Evolutionary conservation across 35 echinoderm and acorn worm genomes (phyloP), one percentile per base, ranked within the genome.

Genomic region (Lytechinus pictus): DNA sequence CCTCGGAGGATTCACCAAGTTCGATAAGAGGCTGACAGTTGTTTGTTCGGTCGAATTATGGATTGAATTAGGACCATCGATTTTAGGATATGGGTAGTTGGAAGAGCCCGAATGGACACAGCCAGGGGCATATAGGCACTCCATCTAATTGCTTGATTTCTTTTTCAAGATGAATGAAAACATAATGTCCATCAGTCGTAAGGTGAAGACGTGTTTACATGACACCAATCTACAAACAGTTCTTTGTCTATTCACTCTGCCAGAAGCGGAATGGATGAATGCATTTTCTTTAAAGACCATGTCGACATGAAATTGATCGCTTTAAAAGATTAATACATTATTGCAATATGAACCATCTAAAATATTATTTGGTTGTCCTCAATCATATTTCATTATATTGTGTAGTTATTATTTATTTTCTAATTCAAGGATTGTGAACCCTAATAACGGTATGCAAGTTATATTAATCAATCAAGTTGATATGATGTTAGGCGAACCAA

Each of bases 71-170:
- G 66, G 66, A 79, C 19, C 66, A 24, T 79, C 66, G 66, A 58
- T 58, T 58, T 58, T 79, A 5, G 66, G 21, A 79, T 16, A 79
- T 79, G 21, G 66, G 66, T 79, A 3, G 19, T 79, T 79, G 16
- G 66, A 24, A 79, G 4, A 24, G 66, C 16, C 66, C 66, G 21
- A 24, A 79, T 79, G n/a, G 66, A 79, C 66, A 79, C 21, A 79
- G 66, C 66, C 66, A 19, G 21, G 21, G 66, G 66, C 66, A 79
- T 79, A 79, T 79, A 79, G 19, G 66, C 66, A 79, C 66, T 79
- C 66, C 66, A 79, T 79, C 4, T 79, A 79, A 79, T 79, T 79
- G 66, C 66, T 79, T n/a, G 66, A 79, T 79, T 79, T 79, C 66
- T 79, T 7, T 79, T 79, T 24, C 21, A 24, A 79, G 66, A 79